Base-by-base conservation (phyloP, 2,888 invertebrate genomes). In the Miltochrista miniata region DNA sequence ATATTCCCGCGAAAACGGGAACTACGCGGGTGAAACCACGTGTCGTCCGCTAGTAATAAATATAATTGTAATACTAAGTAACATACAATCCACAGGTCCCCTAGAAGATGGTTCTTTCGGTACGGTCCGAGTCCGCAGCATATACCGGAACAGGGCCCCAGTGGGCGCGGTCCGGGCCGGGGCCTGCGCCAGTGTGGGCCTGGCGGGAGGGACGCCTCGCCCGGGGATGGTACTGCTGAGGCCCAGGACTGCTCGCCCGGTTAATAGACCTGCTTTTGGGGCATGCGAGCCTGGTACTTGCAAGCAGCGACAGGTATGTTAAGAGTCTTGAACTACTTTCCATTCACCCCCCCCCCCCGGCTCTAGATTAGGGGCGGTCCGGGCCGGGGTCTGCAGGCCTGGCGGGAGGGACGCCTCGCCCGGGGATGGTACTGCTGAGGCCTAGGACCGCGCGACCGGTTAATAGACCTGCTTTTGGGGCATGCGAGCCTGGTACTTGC, bases 91-190 rank as follows among this genome's bases (percentile, higher is more conserved):
- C 0, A 1, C 73, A 93, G 95, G 96, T 2, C 97, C 97, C 0
- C 81, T 96, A 57, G 94, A 95, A 33, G 93, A 95, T 69, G 97
- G 97, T 0, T 93, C 94, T 40, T 99, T 98, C 85, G 93, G 93
- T 44, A 92, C 94, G 8, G 96, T 96, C 0, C 92, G 90, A 11
- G 95, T 99, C 4, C 95, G 95, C 61, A 97, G 97, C 2, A 94
- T 99, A 48, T 98, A 98, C 85, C 93, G 99, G 4, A 98, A 99
- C 85, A 95, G 98, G 63, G 96, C 98, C 7, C 97, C 98, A 0
- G 97, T 98, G 76, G 93, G 97, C 37, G 90, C 95, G 48, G 98
- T 98, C 2, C 93, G 96, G 55, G 98, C 65, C 87, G 93, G 57
- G 64, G 91, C 46, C 82, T 93, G 78, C 45, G 81, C 81, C 48